Base-by-base conservation (phyloP, 2,888 invertebrate species). In the Plebejus anna region DNA sequence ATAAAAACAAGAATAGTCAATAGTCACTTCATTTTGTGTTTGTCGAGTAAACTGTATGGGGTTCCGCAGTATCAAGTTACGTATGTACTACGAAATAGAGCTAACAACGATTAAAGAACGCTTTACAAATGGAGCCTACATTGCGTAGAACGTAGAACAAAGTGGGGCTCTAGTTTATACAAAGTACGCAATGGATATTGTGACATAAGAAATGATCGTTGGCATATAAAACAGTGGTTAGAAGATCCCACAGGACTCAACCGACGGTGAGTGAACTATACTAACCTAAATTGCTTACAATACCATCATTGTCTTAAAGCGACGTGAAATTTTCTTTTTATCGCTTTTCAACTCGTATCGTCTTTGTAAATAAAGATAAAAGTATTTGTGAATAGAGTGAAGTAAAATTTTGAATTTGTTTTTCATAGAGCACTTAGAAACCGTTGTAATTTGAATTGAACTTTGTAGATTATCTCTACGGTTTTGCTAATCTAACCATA, bases 21-120 rank as follows among this genome's bases (percentile, higher is more conserved):
- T 92, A 93, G 92, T 90, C 92, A 91, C 92, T 93, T 90, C 92
- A 90, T 90, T 90, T 91, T 91, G 89, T 92, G 90, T 92, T 92
- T 92, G 87, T 86, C 87, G 88, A 89, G 89, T 87, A 91, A 91
- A 90, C 91, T 90, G 86, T 88, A 88, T 85, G 88, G 89, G 88
- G 88, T 89, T 91, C 89, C 86, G 88, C 85, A 84, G 89, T 92
- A 89, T 92, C 89, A 81, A 79, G 87, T 92, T 91, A 88, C 93
- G 79, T 80, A 80, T 77, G 77, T 81, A 86, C 84, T 79, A 85
- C 78, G 76, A 76, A 77, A 81, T 78, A 77, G 77, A 79, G 77
- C 75, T 75, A 78, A 80, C 79, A 76, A 80, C 76, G 76, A 55
- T 61, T 42, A 75, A 28, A 75, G 78, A 59, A 16, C 36, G 22